A percentile compares a stretch with the other conserved stretches of the same genome.
phyloP scores from a whole-genome alignment of 2,113 vertebrate species.

The Orthochromis indermauri region DNA sequence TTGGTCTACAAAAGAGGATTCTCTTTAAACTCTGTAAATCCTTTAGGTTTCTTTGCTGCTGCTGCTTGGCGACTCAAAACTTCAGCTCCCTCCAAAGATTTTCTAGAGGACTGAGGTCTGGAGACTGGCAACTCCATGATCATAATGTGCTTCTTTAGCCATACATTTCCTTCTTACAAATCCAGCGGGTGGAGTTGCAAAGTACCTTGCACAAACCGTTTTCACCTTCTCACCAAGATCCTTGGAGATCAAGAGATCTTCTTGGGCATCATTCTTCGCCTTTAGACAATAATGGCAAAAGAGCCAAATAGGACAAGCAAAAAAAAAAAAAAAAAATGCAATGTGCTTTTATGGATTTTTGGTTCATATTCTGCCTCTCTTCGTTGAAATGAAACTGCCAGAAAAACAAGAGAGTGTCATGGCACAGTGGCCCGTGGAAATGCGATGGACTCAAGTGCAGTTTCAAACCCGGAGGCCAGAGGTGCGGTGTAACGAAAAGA shows the following conservation, averaged over 20 bases:
- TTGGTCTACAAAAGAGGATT: not conserved
- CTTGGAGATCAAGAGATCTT: not conserved
- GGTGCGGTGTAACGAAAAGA: no score
- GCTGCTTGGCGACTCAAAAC: not conserved
- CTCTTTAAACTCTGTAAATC: not conserved
- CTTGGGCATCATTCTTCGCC: not conserved
- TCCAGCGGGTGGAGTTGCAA: not conserved
- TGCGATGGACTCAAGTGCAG: no score
- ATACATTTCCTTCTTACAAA: not conserved
- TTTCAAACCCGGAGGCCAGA: no score
- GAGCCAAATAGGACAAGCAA: not conserved
- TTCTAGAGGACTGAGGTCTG: not conserved
- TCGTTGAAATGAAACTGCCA: not conserved
- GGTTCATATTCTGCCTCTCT: not conserved
- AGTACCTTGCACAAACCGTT: not conserved
- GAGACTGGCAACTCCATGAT: not conserved
- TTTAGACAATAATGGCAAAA: not conserved
- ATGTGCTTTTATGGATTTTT: not conserved
- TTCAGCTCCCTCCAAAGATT: not conserved
- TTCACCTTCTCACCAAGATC: not conserved
- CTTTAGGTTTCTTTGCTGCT: not conserved
- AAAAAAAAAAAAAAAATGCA: not conserved
- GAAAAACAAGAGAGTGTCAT: no score
- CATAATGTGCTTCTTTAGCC: not conserved
- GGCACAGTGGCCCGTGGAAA: no score